Conservation (phyloP, 2,113 vertebrate genomes). For the Rhineura floridana region DNA sequence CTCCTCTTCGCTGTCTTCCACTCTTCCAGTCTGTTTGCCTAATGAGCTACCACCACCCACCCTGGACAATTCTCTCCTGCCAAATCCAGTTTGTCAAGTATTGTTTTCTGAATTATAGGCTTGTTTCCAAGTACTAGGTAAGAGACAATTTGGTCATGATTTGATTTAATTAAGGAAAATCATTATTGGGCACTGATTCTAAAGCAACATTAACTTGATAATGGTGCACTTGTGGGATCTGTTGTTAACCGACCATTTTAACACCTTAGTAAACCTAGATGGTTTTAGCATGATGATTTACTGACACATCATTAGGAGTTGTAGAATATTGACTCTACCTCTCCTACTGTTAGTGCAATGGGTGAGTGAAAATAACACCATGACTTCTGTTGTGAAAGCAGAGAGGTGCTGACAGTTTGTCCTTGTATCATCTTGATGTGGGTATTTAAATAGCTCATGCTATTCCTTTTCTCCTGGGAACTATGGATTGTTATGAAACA, state of each 20-base stretch:
- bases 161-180: neutral
- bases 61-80: too few species aligned
- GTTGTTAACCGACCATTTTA: neutral
- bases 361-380: slow-evolving; percentile 36
- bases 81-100: neutral
- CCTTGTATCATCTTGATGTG: slow-evolving; percentile 33
- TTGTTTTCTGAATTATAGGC: neutral
- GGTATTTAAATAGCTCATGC: slow-evolving; percentile 34
- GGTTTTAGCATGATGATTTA: neutral
- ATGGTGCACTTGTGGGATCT: neutral
- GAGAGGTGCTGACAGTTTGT: slow-evolving; percentile 34
- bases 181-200: neutral
- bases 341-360: slow-evolving; percentile 10
- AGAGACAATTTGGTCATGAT: rapidly evolving
- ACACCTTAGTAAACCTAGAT: neutral
- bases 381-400: slow-evolving; percentile 39
- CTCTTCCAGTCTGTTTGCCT: neutral
- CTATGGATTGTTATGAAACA: slow-evolving; percentile 25
- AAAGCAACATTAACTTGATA: neutral
- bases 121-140: neutral
- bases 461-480: slow-evolving; percentile 1
- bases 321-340: neutral
- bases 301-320: slow-evolving; percentile 16
- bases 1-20: neutral
- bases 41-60: too few species aligned